phyloP scores from a whole-genome alignment of 2,888 invertebrate species.

The Pyrgus malvae region DNA sequence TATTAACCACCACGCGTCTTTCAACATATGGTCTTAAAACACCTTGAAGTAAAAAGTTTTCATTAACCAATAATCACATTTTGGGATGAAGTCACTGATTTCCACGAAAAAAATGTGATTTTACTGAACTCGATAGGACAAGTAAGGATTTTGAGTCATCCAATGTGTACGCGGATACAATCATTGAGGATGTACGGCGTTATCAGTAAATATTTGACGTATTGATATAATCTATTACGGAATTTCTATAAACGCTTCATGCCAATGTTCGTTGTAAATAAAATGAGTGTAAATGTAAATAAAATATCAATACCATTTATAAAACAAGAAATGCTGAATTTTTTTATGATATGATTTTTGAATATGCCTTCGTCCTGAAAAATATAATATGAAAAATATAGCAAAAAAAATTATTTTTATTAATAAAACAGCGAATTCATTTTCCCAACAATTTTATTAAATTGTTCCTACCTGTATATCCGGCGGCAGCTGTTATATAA shows the following conservation, averaged over 20 bases:
- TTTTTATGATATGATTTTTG: no score
- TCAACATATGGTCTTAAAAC: no score
- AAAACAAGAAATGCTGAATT: no score
- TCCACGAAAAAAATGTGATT: conserved; percentile 48
- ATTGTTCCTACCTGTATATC: no score
- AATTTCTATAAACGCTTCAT: not conserved
- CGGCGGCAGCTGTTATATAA: no score
- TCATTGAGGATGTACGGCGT: conserved; percentile 2
- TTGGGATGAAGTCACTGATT: conserved; percentile 52
- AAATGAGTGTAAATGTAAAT: not conserved
- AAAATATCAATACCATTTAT: not conserved
- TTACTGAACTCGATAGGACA: conserved; percentile 32
- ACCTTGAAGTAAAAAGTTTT: no score
- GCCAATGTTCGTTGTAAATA: not conserved
- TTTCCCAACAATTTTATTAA: no score
- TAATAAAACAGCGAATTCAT: no score
- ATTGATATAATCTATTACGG: conserved; percentile 11
- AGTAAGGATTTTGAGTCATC: conserved; percentile 40
- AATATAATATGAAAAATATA: no score
- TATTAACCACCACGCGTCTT: no score
- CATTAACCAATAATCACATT: conserved; percentile 5
- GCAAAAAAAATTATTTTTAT: no score
- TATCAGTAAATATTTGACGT: conserved; percentile 21
- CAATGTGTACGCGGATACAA: conserved; percentile 12
- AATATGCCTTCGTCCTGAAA: no score